Percentiles rank a stretch among this genome's conserved stretches.
phyloP scores from a whole-genome alignment of 2,113 vertebrate genomes.

The Salvelinus sp. region DNA sequence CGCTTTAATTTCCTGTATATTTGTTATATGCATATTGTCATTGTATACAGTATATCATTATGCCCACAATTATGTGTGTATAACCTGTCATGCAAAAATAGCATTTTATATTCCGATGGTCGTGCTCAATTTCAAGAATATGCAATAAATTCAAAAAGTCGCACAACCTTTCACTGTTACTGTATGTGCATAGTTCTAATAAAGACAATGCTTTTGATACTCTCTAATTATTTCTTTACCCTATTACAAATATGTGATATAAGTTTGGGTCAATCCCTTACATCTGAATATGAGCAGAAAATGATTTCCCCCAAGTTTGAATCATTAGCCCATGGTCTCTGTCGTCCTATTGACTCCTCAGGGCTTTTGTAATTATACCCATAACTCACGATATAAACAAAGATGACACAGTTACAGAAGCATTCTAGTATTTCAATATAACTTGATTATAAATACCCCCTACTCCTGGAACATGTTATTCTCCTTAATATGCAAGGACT shows the following conservation, averaged over 20 bases:
- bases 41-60: constrained; percentile 20
- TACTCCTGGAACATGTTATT: neutral
- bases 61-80: constrained; percentile 9
- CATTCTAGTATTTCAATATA: neutral
- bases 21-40: neutral
- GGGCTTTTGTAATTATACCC: neutral
- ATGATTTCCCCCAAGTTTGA: neutral
- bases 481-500: too few relatives aligned
- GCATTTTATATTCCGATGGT: neutral
- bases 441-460: neutral
- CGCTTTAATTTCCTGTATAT: constrained; percentile 1
- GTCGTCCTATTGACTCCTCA: neutral
- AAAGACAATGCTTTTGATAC: constrained; percentile 37
- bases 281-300: neutral
- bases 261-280: neutral
- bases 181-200: constrained; percentile 48
- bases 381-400: neutral
- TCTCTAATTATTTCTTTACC: constrained; percentile 25
- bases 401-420: neutral
- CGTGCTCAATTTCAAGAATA: neutral
- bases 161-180: constrained; percentile 18
- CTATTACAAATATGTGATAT: neutral
- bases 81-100: constrained; percentile 20
- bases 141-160: neutral
- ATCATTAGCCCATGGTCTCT: neutral